Evolutionary conservation across 2,797 vertebrate species (phyloP).

Genomic region (Macroramphosus scolopax): DNA sequence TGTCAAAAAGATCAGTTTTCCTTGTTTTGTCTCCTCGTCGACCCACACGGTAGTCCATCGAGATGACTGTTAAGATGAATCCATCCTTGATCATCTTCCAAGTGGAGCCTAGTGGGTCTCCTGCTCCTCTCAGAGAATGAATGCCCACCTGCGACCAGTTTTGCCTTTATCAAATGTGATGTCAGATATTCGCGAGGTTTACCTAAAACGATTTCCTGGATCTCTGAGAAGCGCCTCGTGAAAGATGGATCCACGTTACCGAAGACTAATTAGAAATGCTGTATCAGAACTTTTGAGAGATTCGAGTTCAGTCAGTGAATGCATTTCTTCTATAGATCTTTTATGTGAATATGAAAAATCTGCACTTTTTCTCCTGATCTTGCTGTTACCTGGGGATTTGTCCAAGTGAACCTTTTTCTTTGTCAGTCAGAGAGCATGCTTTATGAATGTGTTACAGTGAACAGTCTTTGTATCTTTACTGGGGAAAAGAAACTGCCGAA

Average conservation of each 20-base stretch:
- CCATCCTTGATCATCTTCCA: conserved; percentile 55
- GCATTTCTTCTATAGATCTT: conserved; percentile 69
- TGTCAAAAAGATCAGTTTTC: conserved; percentile 40
- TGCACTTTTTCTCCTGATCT: conserved; percentile 78
- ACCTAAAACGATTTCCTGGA: conserved; percentile 23
- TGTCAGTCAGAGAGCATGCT: conserved; percentile 75
- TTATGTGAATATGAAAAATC: conserved; percentile 77
- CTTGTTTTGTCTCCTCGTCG: conserved; percentile 37
- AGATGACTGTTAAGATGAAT: conserved; percentile 73
- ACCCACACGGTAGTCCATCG: conserved; percentile 34
- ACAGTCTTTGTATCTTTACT: conserved; percentile 67
- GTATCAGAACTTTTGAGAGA: conserved; percentile 20
- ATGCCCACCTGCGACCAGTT: conserved; percentile 40
- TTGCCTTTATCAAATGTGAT: conserved; percentile 69
- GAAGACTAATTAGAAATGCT: conserved; percentile 34
- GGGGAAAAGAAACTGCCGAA: conserved; percentile 54
- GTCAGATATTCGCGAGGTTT: conserved; percentile 50
- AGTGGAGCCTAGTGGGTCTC: conserved; percentile 25
- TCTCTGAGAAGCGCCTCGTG: conserved; percentile 18
- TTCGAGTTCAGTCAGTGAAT: conserved; percentile 50
- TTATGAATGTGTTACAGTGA: conserved; percentile 75
- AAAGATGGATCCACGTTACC: conserved; percentile 1
- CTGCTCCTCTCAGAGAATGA: conserved; percentile 31
- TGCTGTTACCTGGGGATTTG: conserved; percentile 70
- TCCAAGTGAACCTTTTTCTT: conserved; percentile 61